Percentiles rank a stretch among this genome's conserved stretches.
phyloP scores from a whole-genome alignment of 2,113 vertebrate species.

The Mesoclemmys tuberculata region DNA sequence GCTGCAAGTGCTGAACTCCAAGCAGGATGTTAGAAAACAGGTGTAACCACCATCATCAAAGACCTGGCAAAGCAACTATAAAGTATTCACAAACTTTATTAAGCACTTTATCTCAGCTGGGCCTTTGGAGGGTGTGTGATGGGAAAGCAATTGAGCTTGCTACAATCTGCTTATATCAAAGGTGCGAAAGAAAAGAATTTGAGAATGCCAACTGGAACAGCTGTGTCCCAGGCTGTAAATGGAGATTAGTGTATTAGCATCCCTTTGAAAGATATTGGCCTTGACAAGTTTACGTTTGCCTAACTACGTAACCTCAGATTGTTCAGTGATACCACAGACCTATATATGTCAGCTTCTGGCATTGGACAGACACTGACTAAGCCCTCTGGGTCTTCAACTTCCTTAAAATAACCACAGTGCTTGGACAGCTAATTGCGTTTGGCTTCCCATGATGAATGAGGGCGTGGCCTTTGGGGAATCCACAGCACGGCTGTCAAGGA shows the following conservation, averaged over 20 bases:
- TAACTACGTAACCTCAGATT: background rate
- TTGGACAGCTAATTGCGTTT: background rate
- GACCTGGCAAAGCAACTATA: background rate
- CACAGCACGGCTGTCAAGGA: background rate
- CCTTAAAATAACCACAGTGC: background rate
- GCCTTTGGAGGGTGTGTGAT: background rate
- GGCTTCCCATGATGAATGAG: background rate
- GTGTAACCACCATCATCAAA: fast-evolving
- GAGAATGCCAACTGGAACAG: background rate
- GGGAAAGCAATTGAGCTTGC: background rate
- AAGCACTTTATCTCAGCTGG: background rate
- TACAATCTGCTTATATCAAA: conserved; percentile 46
- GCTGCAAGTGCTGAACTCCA: fast-evolving
- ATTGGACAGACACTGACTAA: background rate
- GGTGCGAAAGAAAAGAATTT: background rate
- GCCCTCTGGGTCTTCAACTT: background rate
- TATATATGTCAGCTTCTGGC: background rate
- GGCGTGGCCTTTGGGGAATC: background rate
- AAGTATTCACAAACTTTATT: background rate
- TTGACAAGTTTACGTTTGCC: background rate
- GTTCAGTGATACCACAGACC: fast-evolving
- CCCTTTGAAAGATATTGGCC: background rate
- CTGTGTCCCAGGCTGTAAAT: background rate
- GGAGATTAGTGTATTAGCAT: conserved; percentile 34
- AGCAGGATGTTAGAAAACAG: fast-evolving